A percentile compares a stretch with the other conserved stretches of the same genome.
phyloP scores from a whole-genome alignment of 2,797 vertebrate genomes.

The Crenichthys baileyi region DNA sequence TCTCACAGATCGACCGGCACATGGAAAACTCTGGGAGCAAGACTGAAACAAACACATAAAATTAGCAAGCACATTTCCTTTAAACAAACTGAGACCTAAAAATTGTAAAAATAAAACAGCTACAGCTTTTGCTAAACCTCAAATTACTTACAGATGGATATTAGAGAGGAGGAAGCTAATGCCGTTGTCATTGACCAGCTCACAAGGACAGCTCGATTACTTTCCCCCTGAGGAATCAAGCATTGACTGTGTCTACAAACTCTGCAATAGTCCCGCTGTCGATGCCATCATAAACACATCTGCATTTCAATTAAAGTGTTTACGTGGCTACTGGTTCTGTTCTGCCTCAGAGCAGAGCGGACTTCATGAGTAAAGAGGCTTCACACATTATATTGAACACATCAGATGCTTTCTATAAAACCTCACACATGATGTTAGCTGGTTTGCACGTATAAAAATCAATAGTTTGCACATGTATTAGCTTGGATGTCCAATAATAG shows the following conservation, averaged over 20 bases:
- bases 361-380: constrained; percentile 5
- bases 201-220: constrained; percentile 59
- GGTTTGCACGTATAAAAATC: not conserved
- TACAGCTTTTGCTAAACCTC: not conserved
- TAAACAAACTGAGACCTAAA: not conserved
- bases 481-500: not conserved
- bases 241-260: constrained; percentile 44
- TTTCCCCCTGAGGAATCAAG: constrained; percentile 50
- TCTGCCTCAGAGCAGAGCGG: constrained; percentile 6
- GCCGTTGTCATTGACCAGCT: constrained; percentile 38
- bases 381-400: constrained; percentile 13
- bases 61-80: not conserved
- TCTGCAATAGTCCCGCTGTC: constrained; percentile 41
- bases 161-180: constrained; percentile 15
- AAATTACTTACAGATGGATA: constrained; percentile 6
- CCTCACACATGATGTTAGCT: not conserved
- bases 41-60: constrained; percentile 81
- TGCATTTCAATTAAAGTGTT: constrained; percentile 53
- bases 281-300: constrained; percentile 40
- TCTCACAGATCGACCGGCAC: constrained; percentile 91
- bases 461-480: not conserved
- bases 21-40: constrained; percentile 94
- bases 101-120: not conserved
- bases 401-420: not conserved
- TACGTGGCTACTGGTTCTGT: constrained; percentile 28